Evolutionary conservation across 2,888 invertebrate genomes (phyloP), one percentile per base, ranked within the genome.

Genomic region (Linhomoeus sp.): DNA sequence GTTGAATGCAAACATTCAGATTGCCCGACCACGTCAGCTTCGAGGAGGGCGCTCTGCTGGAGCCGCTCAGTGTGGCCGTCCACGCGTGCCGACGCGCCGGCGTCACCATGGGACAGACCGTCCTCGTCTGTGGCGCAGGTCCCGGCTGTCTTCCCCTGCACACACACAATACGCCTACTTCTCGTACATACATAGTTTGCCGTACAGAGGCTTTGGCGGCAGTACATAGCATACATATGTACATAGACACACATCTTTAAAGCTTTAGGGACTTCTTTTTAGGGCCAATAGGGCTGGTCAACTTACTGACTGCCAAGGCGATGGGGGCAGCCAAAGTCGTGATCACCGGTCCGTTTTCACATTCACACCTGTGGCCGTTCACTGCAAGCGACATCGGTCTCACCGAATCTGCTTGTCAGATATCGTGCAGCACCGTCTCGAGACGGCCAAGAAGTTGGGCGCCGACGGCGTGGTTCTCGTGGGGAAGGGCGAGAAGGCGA

Each of bases 11-110:
- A 5, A 22, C 17, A 23, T 52, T 45, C 59, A 86, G 85, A 65
- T 68, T 94, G 26, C 92, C 92, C 0, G 80, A 84, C 58, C 76
- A 87, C 67, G 80, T 94, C 41, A 75, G 76, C 1, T 76, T 85
- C 70, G 90, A 90, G 62, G 92, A 94, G 66, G 92, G 86, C 1
- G 90, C 92, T 0, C 64, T 94, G 1, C 68, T 90, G 54, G 92
- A 94, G 66, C 94, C 94, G 0, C 69, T 94, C 15, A 77, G 87
- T 0, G 90, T 92, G 25, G 92, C 81, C 9, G 82, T 92, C 0
- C 87, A 90, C 69, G 86, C 88, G 46, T 90, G 90, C 59, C 75
- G 79, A 46, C 77, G 86, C 53, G 88, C 80, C 12, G 76, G 76
- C 2, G 75, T 94, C 17, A 70, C 72, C 0, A 51, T 68, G 35